A percentile compares a stretch with the other conserved stretches of the same genome.
Evolutionary conservation across 1,140 invertebrate genomes (phyloP).

Genomic region (Limonius californicus): DNA sequence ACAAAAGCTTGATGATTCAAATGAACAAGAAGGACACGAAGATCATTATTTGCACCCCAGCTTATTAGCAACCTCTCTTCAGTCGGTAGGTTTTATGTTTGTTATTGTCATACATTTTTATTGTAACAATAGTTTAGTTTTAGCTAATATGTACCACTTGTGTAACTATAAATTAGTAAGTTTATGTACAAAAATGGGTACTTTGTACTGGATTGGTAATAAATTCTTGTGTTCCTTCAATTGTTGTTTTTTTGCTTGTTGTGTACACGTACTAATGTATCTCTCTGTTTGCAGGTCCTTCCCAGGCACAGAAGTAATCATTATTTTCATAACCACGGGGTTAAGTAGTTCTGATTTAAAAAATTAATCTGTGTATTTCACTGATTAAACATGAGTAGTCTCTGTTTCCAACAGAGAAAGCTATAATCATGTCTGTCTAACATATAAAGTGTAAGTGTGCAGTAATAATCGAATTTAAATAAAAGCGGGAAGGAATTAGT

Average conservation of each 20-base stretch:
- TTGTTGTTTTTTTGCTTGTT: constrained; percentile 24
- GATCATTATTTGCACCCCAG: constrained; percentile 80
- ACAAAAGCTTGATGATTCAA: constrained; percentile 34
- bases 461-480: too few species aligned
- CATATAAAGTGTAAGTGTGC: too few species aligned
- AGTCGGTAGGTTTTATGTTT: constrained; percentile 53
- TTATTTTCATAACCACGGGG: constrained; percentile 6
- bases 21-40: constrained; percentile 54
- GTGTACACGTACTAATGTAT: constrained; percentile 20
- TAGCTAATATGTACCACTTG: constrained; percentile 9
- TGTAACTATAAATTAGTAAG: neutral
- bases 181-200: constrained; percentile 11
- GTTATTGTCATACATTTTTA: neutral
- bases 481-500: too few species aligned
- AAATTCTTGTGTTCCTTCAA: constrained; percentile 16
- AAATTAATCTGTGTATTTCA: too few species aligned
- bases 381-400: too few species aligned
- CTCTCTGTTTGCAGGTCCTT: constrained; percentile 24
- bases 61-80: constrained; percentile 53
- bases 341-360: neutral
- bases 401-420: too few species aligned
- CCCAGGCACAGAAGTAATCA: neutral
- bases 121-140: constrained; percentile 12
- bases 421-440: too few species aligned
- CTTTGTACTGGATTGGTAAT: constrained; percentile 4